Conservation (phyloP, 2,797 vertebrate species). For the Menidia menidia region DNA sequence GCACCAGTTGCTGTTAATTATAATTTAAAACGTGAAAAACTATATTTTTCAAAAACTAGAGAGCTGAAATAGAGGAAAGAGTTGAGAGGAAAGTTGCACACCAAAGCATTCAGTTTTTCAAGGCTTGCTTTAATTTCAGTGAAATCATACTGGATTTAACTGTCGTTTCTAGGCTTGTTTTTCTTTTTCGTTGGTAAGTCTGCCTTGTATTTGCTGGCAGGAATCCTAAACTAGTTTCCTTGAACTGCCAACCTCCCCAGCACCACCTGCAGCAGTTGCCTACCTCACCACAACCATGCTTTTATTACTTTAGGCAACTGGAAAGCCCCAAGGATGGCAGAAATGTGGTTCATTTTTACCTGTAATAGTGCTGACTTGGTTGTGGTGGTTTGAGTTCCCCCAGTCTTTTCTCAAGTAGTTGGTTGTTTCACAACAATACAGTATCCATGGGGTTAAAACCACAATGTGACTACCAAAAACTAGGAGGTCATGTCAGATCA, state of each 20-base stretch:
- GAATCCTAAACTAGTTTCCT: conserved; percentile 58
- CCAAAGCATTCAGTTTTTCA: conserved; percentile 5
- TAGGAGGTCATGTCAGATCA: conserved; percentile 6
- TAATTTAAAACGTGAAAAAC: conserved; percentile 26
- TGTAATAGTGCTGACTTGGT: conserved; percentile 59
- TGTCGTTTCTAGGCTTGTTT: conserved; percentile 23
- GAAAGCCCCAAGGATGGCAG: conserved; percentile 70
- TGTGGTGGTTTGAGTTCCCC: conserved; percentile 66
- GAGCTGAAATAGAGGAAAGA: conserved; percentile 31
- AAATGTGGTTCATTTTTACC: conserved; percentile 60
- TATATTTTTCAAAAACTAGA: conserved; percentile 21
- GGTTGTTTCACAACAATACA: conserved; percentile 33
- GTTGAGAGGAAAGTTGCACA: conserved; percentile 41
- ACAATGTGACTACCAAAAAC: conserved; percentile 5
- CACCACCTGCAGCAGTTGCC: conserved; percentile 43
- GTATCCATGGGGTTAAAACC: conserved; percentile 18
- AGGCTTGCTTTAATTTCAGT: conserved; percentile 12
- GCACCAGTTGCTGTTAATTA: conserved; percentile 9
- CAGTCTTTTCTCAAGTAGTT: conserved; percentile 48
- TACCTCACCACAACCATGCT: conserved; percentile 39
- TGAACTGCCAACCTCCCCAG: conserved; percentile 43
- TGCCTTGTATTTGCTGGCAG: conserved; percentile 44
- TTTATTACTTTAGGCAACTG: conserved; percentile 55
- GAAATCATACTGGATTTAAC: conserved; percentile 32
- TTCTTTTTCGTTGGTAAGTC: conserved; percentile 3